Evolutionary conservation across 1,140 invertebrate genomes (phyloP), one percentile per base, ranked within the genome.

Genomic region (Hycleus phaleratus): DNA sequence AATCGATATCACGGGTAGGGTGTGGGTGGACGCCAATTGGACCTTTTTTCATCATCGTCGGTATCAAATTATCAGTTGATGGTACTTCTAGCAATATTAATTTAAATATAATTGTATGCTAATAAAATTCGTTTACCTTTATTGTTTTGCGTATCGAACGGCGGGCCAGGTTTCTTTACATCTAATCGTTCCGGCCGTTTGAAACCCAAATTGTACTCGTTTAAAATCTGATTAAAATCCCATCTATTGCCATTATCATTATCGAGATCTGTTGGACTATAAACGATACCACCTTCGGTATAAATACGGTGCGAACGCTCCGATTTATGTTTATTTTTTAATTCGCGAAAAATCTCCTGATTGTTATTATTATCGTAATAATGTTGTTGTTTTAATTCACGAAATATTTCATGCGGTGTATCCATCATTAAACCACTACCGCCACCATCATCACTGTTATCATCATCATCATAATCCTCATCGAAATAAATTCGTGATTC

Each of bases 111-210:
- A 18, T 1, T 18, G 1, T 18, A 18, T 18, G 18, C 1, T 18
- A 18, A 18, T 18, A 18, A 18, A 18, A 18, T 18, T 18, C 18
- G 18, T 18, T 18, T 18, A 18, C 18, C 18, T 18, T 18, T 18
- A 18, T 66, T 49, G 9, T 65, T 65, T 49, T 67, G 65, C 1
- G 79, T 79, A 49, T 80, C 81, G 73, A 87, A 84, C 45, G 79
- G 82, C 24, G 93, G 91, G 38, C 93, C 92, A 2, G 93, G 92
- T 78, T 95, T 95, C 76, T 95, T 95, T n/a, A 94, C 91, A 75
- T 95, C 92, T 40, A 94, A 79, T 65, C 92, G 81, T 78, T 94
- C 91, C 56, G 84, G 82, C 64, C 92, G 80, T 62, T 89, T 86
- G 74, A 95, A 95, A 32, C 87, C 86, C 77, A 81, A 75, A 66